Conservation (phyloP, 2,113 vertebrate genomes). For the Oenanthe oenanthe region DNA sequence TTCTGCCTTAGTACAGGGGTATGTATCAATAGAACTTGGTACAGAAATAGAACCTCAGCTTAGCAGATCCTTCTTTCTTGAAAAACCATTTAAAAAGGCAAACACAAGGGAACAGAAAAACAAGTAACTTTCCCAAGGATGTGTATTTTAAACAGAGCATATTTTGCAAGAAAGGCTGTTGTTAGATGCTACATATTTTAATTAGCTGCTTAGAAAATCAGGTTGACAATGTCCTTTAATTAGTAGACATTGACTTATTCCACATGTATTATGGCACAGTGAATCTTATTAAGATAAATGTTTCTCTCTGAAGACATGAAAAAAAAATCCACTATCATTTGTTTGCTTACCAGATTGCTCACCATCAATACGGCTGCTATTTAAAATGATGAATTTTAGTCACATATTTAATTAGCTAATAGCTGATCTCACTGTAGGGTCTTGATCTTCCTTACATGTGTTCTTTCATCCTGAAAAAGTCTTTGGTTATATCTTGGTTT, state of each 20-base stretch:
- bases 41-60: slow-evolving; percentile 24
- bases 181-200: slow-evolving; percentile 54
- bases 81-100: slow-evolving; percentile 42
- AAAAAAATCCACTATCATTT: slow-evolving; percentile 54
- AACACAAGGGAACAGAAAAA: slow-evolving; percentile 42
- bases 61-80: slow-evolving; percentile 31
- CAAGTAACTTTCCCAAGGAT: slow-evolving; percentile 31
- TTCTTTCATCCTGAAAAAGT: slow-evolving; percentile 61
- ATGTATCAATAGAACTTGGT: background rate
- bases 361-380: slow-evolving; percentile 56
- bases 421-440: slow-evolving; percentile 66
- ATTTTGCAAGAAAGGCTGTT: slow-evolving; percentile 31
- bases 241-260: slow-evolving; percentile 64
- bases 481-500: slow-evolving; percentile 56
- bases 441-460: slow-evolving; percentile 50
- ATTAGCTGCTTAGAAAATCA: slow-evolving; percentile 62
- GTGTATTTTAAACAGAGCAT: slow-evolving; percentile 19
- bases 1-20: background rate
- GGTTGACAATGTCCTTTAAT: slow-evolving; percentile 65
- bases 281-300: slow-evolving; percentile 69
- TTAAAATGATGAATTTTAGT: slow-evolving; percentile 70
- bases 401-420: slow-evolving; percentile 73
- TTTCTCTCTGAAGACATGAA: slow-evolving; percentile 60
- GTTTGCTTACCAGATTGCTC: slow-evolving; percentile 60
- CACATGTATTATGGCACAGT: slow-evolving; percentile 30